Percentiles rank a stretch among this genome's conserved stretches.
These are phyloP conservation scores for Acanthisitta chloris DNA, from an alignment of 2,113 vertebrate genomes.

Conservation along the genomic window DNA sequence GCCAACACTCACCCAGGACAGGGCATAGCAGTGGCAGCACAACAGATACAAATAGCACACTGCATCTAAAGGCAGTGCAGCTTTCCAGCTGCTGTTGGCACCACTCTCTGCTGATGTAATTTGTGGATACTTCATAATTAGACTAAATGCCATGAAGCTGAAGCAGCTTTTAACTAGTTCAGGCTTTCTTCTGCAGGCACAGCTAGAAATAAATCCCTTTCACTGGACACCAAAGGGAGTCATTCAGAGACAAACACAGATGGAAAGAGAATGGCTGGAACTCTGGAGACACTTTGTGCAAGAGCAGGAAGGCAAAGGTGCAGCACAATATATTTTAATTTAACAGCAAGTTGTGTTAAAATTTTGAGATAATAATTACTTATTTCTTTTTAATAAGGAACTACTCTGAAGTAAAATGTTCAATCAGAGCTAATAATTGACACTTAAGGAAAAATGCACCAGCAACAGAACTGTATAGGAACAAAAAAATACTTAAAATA, in stretches of 20 bases:
- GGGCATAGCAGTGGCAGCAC: background rate
- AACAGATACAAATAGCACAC: fast-evolving
- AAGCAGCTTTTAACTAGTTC: background rate
- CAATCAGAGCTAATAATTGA: background rate
- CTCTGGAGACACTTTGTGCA: background rate
- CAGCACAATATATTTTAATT: background rate
- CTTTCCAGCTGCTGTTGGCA: background rate
- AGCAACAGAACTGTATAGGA: background rate
- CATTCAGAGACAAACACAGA: background rate
- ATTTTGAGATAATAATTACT: background rate
- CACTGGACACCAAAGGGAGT: background rate
- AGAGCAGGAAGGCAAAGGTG: background rate
- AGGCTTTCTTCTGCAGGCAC: background rate
- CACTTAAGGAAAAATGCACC: background rate
- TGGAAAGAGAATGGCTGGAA: background rate
- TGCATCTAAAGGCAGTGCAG: background rate
- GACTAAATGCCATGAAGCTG: background rate
- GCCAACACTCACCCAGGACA: background rate
- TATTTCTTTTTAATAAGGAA: background rate
- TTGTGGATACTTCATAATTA: background rate
- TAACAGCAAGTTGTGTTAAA: background rate
- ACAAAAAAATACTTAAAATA: background rate
- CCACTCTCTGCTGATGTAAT: background rate
- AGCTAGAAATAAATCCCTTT: background rate
- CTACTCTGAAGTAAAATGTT: background rate